Conservation (phyloP, 2,113 vertebrate genomes). For the Steatornis caripensis region DNA sequence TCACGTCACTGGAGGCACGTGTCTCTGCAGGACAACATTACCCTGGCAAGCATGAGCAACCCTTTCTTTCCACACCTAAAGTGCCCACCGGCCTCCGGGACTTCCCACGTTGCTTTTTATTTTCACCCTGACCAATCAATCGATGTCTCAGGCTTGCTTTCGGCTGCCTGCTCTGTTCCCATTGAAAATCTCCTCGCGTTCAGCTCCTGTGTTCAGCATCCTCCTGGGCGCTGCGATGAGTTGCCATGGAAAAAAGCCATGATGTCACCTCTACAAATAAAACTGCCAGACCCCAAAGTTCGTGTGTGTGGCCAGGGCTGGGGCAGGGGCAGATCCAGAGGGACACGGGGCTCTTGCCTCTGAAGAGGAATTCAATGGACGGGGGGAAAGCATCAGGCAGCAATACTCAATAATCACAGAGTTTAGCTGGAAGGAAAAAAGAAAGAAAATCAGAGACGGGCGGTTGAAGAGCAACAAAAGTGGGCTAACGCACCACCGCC, state of each 20-base stretch:
- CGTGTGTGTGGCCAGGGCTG: neutral
- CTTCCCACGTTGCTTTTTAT: neutral
- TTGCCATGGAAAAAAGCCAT: slow-evolving; percentile 60
- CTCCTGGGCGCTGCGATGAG: neutral
- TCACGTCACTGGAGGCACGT: neutral
- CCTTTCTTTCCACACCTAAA: neutral
- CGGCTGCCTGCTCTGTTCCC: neutral
- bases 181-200: neutral
- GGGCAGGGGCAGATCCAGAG: too few relatives aligned
- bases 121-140: neutral
- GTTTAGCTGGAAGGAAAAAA: neutral
- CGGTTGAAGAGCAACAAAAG: neutral
- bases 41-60: neutral
- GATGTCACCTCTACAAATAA: slow-evolving; percentile 50
- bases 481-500: too few relatives aligned
- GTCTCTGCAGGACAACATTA: neutral
- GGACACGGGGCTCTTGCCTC: fast-evolving
- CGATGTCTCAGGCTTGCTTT: neutral
- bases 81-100: neutral
- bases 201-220: neutral
- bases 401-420: fast-evolving
- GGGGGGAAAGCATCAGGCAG: neutral
- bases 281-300: slow-evolving; percentile 3
- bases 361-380: neutral
- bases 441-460: fast-evolving